Evolutionary conservation across 2,888 invertebrate genomes (phyloP).

Genomic region (Morpho helenor): DNA sequence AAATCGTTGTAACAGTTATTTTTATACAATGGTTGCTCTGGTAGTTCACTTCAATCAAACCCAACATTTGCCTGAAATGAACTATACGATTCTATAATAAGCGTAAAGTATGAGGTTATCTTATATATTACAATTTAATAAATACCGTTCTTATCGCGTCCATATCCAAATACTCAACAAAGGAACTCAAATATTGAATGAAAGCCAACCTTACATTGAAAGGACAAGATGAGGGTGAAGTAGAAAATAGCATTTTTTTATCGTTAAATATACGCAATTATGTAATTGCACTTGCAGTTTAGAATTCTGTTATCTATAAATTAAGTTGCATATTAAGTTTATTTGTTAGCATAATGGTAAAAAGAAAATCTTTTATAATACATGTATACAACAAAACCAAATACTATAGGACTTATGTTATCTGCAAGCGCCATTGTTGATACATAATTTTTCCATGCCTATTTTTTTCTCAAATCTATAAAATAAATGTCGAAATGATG

Average conservation of each 20-base stretch:
- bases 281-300: conserved; percentile 5
- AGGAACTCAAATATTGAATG: conserved; percentile 11
- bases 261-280: background rate
- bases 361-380: background rate
- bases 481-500: conserved; percentile 5
- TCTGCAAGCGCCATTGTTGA: background rate
- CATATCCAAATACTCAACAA: conserved; percentile 14
- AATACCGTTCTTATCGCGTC: conserved; percentile 20
- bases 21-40: conserved; percentile 33
- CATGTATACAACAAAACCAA: background rate
- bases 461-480: too few species aligned
- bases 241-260: background rate
- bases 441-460: too few species aligned
- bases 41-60: conserved; percentile 25
- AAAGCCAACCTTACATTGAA: background rate
- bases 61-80: conserved; percentile 25
- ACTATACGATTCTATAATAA: conserved; percentile 41
- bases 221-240: background rate
- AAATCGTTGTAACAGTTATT: conserved; percentile 53
- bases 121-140: conserved; percentile 28
- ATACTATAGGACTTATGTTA: background rate
- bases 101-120: conserved; percentile 44
- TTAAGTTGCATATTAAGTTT: too few species aligned
- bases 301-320: too few species aligned
- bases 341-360: too few species aligned